phyloP scores from a whole-genome alignment of 2,888 invertebrate species.

The Beris morrisii region DNA sequence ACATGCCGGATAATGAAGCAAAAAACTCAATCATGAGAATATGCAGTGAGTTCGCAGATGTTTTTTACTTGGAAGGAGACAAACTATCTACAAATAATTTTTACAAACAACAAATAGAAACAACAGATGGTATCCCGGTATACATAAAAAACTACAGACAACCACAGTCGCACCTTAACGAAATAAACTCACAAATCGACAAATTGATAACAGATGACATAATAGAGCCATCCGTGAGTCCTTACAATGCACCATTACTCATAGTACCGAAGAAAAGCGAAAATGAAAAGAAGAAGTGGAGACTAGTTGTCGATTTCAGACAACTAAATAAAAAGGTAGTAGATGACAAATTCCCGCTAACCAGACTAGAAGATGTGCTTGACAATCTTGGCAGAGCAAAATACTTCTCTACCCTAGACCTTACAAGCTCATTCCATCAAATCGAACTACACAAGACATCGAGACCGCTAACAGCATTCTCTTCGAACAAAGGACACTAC shows the following conservation, averaged over 20 bases:
- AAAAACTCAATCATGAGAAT: background rate
- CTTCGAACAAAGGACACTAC: conserved; percentile 35
- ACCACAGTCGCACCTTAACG: conserved; percentile 1
- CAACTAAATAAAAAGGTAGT: conserved; percentile 30
- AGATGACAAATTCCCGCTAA: conserved; percentile 32
- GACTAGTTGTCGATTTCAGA: conserved; percentile 8
- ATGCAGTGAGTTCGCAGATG: background rate
- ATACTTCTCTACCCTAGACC: conserved; percentile 37
- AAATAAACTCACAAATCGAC: conserved; percentile 8
- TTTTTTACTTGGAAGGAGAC: conserved; percentile 1
- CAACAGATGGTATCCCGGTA: background rate
- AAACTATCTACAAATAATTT: conserved; percentile 10
- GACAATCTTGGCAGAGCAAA: conserved; percentile 35
- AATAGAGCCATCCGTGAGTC: conserved; percentile 35
- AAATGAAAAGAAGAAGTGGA: conserved; percentile 13
- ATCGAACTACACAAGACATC: conserved; percentile 27
- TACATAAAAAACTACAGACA: conserved; percentile 9
- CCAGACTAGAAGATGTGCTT: conserved; percentile 32
- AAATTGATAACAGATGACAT: conserved; percentile 26
- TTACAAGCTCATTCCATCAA: conserved; percentile 37
- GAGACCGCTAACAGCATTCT: conserved; percentile 38
- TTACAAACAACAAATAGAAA: conserved; percentile 8
- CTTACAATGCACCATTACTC: conserved; percentile 38
- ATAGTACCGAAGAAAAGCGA: conserved; percentile 35
- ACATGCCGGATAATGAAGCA: background rate